A percentile compares a stretch with the other conserved stretches of the same genome.
These are phyloP conservation scores for Drosophila arizonae DNA, from an alignment of 1,140 invertebrate genomes.

Conservation along the genomic window DNA sequence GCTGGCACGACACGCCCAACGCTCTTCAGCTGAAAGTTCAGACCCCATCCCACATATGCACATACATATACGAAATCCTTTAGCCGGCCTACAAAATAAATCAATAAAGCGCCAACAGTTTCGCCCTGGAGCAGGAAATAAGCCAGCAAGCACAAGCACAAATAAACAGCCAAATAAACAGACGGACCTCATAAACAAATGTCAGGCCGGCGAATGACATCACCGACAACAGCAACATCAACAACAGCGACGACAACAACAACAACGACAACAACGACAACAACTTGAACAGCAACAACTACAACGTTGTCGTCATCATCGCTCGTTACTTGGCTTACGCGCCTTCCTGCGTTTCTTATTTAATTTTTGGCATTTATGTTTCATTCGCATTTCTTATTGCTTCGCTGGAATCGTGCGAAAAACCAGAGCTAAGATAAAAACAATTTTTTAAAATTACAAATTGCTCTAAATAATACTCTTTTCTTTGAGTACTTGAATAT, in stretches of 20 bases:
- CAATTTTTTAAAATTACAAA: not conserved
- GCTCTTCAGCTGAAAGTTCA: not conserved
- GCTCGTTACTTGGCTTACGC: not conserved
- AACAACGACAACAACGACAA: constrained; percentile 1
- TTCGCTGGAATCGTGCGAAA: not conserved
- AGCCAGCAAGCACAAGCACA: constrained; percentile 16
- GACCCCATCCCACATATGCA: not conserved
- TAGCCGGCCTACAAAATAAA: constrained; percentile 41
- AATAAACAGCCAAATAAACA: constrained; percentile 11
- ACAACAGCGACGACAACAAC: constrained; percentile 4
- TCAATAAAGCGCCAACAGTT: constrained; percentile 43
- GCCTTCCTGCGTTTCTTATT: constrained; percentile 8
- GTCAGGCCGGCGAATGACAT: constrained; percentile 40
- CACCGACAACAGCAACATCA: constrained; percentile 15
- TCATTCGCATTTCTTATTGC: not conserved
- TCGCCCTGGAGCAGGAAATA: constrained; percentile 38
- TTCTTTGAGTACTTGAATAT: no score
- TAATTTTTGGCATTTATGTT: constrained; percentile 12
- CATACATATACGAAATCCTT: constrained; percentile 21
- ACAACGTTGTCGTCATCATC: constrained; percentile 20
- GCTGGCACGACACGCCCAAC: constrained; percentile 21
- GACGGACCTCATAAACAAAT: constrained; percentile 41
- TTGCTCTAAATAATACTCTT: constrained; percentile 12
- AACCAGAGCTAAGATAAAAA: not conserved
- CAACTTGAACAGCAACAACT: not conserved